These are phyloP conservation scores for Orgyia antiqua DNA, from an alignment of 2,888 invertebrate genomes.

Conservation along the genomic window DNA sequence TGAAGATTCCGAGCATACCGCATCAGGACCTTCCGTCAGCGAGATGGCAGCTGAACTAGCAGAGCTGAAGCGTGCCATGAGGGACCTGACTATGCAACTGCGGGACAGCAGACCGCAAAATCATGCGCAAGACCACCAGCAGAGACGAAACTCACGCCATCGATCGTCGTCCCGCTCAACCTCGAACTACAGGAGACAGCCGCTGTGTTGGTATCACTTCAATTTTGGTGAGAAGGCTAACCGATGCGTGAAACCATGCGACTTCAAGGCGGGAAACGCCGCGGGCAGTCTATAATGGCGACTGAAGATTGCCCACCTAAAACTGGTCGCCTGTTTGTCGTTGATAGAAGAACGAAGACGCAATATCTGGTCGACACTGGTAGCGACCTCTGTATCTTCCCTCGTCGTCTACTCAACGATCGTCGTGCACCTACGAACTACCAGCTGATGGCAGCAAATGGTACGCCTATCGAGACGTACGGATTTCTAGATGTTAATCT, in stretches of 20 bases:
- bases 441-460: no score
- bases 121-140: not conserved
- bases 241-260: not conserved
- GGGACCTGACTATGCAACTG: not conserved
- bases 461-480: no score
- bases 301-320: no score
- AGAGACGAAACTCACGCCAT: not conserved
- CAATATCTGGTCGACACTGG: no score
- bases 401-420: no score
- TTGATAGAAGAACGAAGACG: no score
- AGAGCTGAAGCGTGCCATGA: not conserved
- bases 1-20: no score
- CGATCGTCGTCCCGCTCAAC: not conserved
- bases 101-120: not conserved
- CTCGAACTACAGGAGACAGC: not conserved
- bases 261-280: not conserved
- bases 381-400: no score
- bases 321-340: no score
- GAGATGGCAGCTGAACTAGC: not conserved
- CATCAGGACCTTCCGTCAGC: no score
- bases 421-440: no score
- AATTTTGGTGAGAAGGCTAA: not conserved
- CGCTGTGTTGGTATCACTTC: not conserved
- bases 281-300: not conserved
- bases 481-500: no score